phyloP scores from a whole-genome alignment of 2,797 vertebrate species.

The Megaceryle alcyon region DNA sequence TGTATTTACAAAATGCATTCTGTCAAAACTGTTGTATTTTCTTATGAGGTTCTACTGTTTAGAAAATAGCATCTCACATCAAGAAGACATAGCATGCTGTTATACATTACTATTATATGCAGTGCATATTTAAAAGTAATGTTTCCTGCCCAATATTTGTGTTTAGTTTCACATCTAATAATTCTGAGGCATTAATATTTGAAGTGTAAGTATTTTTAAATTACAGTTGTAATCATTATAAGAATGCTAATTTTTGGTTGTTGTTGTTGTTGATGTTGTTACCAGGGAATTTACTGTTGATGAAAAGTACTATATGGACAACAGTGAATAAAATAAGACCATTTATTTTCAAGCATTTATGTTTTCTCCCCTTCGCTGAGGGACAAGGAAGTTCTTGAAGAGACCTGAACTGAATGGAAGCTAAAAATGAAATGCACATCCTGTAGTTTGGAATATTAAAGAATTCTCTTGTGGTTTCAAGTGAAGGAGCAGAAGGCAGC shows the following conservation, averaged over 20 bases:
- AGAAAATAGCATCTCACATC: neutral
- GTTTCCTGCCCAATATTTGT: neutral
- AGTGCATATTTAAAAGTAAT: neutral
- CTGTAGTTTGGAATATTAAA: no score
- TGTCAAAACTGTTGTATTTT: neutral
- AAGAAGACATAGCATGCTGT: neutral
- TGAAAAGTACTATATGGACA: neutral
- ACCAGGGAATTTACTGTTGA: neutral
- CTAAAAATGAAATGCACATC: no score
- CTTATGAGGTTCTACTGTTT: neutral
- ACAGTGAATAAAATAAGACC: accelerated
- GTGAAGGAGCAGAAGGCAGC: no score
- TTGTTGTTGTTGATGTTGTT: neutral
- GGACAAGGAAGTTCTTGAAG: no score
- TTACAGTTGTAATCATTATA: neutral
- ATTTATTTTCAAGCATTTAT: neutral
- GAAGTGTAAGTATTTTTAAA: neutral
- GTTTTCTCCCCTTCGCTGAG: neutral
- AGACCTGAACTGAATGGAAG: no score
- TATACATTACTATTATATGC: neutral
- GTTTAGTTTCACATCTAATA: neutral
- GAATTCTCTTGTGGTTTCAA: no score
- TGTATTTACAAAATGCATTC: neutral
- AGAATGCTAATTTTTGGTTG: neutral
- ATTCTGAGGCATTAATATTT: slow-evolving; percentile 7